Conservation (phyloP, 2,797 vertebrate species). For the Enteromius paludinosus region DNA sequence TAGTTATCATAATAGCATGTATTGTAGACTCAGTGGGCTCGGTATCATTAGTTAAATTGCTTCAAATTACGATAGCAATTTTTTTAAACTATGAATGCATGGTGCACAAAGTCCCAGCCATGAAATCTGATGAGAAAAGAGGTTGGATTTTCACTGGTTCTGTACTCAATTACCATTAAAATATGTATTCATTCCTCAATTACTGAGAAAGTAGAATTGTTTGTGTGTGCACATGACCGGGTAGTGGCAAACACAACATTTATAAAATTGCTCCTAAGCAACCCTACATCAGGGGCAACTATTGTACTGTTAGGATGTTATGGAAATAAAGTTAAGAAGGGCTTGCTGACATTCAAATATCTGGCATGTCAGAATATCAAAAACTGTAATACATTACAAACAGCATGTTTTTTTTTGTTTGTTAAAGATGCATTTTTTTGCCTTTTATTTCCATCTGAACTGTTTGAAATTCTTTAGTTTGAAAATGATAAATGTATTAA, state of each 20-base stretch:
- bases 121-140: neutral
- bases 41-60: constrained; percentile 56
- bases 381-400: neutral
- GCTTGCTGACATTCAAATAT: neutral
- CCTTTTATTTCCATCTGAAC: neutral
- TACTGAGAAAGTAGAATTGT: neutral
- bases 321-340: constrained; percentile 1
- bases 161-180: neutral
- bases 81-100: constrained; percentile 27
- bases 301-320: neutral
- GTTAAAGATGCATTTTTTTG: neutral
- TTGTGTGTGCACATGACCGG: neutral
- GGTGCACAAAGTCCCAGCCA: constrained; percentile 1
- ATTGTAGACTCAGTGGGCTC: constrained; percentile 40
- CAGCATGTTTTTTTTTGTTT: neutral
- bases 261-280: neutral
- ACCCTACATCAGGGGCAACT: neutral
- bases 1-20: constrained; percentile 39
- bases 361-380: neutral
- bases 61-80: constrained; percentile 20
- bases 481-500: neutral
- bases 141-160: neutral
- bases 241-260: neutral
- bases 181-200: constrained; percentile 3
- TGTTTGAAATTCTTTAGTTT: neutral